Conservation (phyloP, 2,888 invertebrate genomes). For the Lamellibrachia columna region DNA sequence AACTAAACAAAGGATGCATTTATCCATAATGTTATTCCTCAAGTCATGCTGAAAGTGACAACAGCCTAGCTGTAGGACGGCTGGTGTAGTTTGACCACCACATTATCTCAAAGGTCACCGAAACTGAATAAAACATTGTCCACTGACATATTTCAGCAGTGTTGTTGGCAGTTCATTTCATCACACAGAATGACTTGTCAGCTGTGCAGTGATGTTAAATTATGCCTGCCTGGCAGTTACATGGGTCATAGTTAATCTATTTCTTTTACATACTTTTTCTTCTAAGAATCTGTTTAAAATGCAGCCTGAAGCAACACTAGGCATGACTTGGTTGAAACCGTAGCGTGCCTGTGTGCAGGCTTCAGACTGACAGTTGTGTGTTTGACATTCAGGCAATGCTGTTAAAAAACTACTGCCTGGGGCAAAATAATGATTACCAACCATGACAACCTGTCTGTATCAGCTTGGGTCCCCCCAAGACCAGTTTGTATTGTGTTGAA, state of each 20-base stretch:
- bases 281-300: neutral
- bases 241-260: neutral
- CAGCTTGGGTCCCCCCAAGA: neutral
- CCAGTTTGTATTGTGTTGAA: neutral
- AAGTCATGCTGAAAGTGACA: too few relatives aligned
- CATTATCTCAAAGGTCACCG: neutral
- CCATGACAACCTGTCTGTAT: neutral
- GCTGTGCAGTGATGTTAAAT: neutral
- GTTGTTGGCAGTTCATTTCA: neutral
- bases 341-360: neutral
- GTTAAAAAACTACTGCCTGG: neutral
- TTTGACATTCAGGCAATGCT: neutral
- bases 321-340: neutral
- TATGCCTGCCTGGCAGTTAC: neutral
- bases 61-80: too few relatives aligned
- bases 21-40: too few relatives aligned
- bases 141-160: neutral
- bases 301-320: neutral
- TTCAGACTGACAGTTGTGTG: neutral
- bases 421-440: neutral
- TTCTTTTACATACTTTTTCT: neutral
- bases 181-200: neutral
- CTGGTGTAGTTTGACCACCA: neutral
- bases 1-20: too few relatives aligned
- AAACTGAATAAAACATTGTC: too few relatives aligned